These are phyloP conservation scores for Bolinopsis microptera DNA, from an alignment of 37 sponge, comb jelly and placozoan species.

Conservation along the genomic window DNA sequence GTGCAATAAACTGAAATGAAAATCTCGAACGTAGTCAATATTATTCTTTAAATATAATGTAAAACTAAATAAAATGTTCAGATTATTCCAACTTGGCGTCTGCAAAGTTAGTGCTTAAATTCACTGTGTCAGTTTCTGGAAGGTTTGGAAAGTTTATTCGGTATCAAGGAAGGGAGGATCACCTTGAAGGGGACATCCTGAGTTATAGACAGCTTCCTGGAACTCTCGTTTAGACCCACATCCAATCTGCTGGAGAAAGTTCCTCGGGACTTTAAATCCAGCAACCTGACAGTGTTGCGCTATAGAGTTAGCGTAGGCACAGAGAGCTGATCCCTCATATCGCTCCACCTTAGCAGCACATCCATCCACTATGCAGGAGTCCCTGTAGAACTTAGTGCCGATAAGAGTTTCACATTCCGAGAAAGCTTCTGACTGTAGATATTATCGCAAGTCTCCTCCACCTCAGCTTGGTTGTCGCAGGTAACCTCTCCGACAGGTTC, in stretches of 20 bases:
- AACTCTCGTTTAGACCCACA: constrained; percentile 23
- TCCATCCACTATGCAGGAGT: constrained; percentile 27
- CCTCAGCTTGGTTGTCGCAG: not conserved
- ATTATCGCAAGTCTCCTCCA: not conserved
- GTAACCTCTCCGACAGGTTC: not conserved
- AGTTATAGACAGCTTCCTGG: constrained; percentile 54
- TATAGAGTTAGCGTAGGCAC: constrained; percentile 24
- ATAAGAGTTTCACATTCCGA: not conserved
- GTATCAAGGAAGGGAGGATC: constrained; percentile 52
- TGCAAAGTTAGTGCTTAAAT: too few species aligned
- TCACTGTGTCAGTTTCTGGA: too few species aligned
- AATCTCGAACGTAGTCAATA: not conserved
- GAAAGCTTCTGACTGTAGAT: constrained; percentile 17
- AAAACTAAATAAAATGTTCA: not conserved
- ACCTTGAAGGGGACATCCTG: constrained; percentile 15
- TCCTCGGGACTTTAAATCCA: not conserved
- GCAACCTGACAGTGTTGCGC: constrained; percentile 6
- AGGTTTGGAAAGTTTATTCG: not conserved
- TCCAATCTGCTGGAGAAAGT: not conserved
- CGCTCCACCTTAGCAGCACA: not conserved
- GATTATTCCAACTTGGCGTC: not conserved
- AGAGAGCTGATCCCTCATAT: not conserved
- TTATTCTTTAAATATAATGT: not conserved
- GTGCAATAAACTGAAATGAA: too few species aligned
- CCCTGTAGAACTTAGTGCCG: not conserved